Percentiles rank a stretch among this genome's conserved stretches.
These are phyloP conservation scores for Patella pellucida DNA, from an alignment of 2,888 invertebrate species.

Conservation along the genomic window DNA sequence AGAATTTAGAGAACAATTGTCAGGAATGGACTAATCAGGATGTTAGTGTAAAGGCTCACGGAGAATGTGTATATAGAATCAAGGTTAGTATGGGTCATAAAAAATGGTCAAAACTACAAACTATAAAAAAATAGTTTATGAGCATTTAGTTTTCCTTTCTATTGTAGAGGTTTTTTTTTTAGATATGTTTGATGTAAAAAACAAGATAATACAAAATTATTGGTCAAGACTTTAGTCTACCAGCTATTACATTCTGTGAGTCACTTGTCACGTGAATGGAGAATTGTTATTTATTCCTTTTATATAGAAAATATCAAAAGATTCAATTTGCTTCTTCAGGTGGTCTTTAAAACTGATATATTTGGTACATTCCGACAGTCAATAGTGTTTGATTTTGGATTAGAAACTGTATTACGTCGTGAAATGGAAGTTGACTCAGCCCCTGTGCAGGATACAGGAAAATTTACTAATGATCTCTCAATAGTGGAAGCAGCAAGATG, in stretches of 20 bases:
- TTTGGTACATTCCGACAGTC: slow-evolving; percentile 86
- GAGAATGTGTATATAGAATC: slow-evolving; percentile 67
- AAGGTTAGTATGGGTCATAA: slow-evolving; percentile 49
- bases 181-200: too few relatives aligned
- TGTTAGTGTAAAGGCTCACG: slow-evolving; percentile 43
- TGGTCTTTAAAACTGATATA: slow-evolving; percentile 80
- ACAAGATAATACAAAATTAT: too few relatives aligned
- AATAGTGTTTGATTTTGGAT: slow-evolving; percentile 82
- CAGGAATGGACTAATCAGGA: slow-evolving; percentile 73
- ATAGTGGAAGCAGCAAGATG: slow-evolving; percentile 73
- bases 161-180: too few relatives aligned
- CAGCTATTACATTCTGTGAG: too few relatives aligned
- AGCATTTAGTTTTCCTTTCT: too few relatives aligned
- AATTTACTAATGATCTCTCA: slow-evolving; percentile 59
- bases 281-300: too few relatives aligned
- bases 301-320: too few relatives aligned
- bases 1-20: slow-evolving; percentile 64
- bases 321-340: slow-evolving; percentile 44
- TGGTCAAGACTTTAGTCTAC: too few relatives aligned
- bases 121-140: neutral
- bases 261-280: too few relatives aligned
- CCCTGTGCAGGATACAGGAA: slow-evolving; percentile 76
- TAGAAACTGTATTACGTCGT: slow-evolving; percentile 71
- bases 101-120: neutral
- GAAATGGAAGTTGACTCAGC: slow-evolving; percentile 82